Base-by-base conservation (phyloP, 2,888 invertebrate species). In the Cremastinae sp. region DNA sequence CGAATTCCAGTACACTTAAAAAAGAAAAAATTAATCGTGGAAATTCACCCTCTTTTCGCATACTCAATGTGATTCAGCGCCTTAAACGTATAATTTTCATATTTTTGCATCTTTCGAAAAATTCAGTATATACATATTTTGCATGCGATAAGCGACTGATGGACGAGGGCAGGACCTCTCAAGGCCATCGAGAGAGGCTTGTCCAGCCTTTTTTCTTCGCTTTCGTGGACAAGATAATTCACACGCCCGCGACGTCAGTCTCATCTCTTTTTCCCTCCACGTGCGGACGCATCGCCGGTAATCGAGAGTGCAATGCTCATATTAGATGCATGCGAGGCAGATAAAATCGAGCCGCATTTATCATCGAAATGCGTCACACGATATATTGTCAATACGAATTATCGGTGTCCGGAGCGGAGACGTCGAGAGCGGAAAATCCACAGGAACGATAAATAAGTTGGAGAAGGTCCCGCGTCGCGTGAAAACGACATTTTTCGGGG, bases 121-220 rank as follows among this genome's bases (percentile, higher is more conserved):
- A n/a, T n/a, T n/a, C n/a, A n/a, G n/a, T n/a, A n/a, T n/a, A n/a
- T n/a, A n/a, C n/a, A n/a, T n/a, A n/a, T n/a, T n/a, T n/a, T n/a
- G n/a, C n/a, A n/a, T n/a, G n/a, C n/a, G n/a, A n/a, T n/a, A n/a
- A 53, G 69, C 20, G 28, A 49, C 53, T 51, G 28, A 22, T 2
- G 45, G 41, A 43, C 47, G 38, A 66, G 61, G 54, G 28, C 28
- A 61, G 61, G 45, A 66, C 41, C 41, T 51, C 51, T 62, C 69
- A 74, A 70, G 68, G 62, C 8, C 58, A 16, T 41, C 49, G 18
- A 73, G 36, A 41, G n/a, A n/a, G 75, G 56, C 62, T 62, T 58
- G 75, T 64, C 73, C n/a, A n/a, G 20, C 20, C 61, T 36, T 36
- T 22, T 51, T 53, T 38, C 61, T 53, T 28, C 47, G 41, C 62